Conservation (phyloP, 2,113 vertebrate species). For the Chunga burmeisteri region DNA sequence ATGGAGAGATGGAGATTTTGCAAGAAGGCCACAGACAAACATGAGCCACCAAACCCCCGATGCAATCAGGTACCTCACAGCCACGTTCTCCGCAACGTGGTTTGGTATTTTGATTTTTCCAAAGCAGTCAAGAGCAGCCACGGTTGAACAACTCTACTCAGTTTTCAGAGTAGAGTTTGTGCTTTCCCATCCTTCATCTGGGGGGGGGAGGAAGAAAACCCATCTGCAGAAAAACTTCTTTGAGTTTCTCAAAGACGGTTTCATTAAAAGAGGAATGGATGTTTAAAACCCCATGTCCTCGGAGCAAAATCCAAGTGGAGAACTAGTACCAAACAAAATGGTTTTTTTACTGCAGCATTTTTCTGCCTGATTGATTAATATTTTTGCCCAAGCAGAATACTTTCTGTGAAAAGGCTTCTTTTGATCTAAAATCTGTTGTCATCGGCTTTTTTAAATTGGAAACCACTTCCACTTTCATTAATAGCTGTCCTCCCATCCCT, state of each 20-base stretch:
- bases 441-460: not conserved
- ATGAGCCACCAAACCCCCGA: accelerated
- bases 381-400: not conserved
- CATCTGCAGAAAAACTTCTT: not conserved
- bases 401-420: not conserved
- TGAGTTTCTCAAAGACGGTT: not conserved
- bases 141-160: not conserved
- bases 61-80: accelerated
- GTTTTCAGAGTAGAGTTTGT: not conserved
- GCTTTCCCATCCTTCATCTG: not conserved
- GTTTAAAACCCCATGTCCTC: not conserved
- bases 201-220: not conserved
- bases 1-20: accelerated
- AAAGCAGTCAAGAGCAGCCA: not conserved
- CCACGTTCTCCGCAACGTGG: accelerated
- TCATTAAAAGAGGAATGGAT: not conserved
- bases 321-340: not conserved
- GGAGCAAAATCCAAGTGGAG: not conserved
- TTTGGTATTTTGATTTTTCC: not conserved
- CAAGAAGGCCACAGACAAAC: not conserved
- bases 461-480: not conserved
- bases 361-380: not conserved
- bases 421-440: conserved; percentile 5
- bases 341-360: not conserved
- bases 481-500: not conserved